Conservation (phyloP, 2,888 invertebrate genomes). For the Elmis aenea region DNA sequence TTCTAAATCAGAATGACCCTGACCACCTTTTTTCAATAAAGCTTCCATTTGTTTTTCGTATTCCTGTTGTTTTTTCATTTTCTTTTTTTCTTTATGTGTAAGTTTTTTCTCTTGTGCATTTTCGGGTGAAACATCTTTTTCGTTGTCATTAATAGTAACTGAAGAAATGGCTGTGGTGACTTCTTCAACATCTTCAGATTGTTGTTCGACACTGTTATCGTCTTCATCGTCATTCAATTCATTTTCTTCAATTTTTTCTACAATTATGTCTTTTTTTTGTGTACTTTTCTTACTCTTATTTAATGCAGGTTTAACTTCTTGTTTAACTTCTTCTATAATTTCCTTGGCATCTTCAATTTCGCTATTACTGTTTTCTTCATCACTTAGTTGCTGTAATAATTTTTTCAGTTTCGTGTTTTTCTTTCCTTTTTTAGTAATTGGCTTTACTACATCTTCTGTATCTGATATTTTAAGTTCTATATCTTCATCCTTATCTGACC, state of each 20-base stretch:
- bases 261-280: slow-evolving; percentile 12
- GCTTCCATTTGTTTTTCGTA: slow-evolving; percentile 84
- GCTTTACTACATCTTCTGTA: slow-evolving; percentile 27
- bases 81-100: slow-evolving; percentile 89
- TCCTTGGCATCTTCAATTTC: slow-evolving; percentile 48
- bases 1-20: slow-evolving; percentile 83
- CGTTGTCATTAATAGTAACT: slow-evolving; percentile 11
- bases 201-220: slow-evolving; percentile 11
- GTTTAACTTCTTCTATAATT: slow-evolving; percentile 39
- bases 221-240: slow-evolving; percentile 13
- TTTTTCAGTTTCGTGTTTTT: slow-evolving; percentile 22
- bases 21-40: slow-evolving; percentile 80
- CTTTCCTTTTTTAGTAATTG: slow-evolving; percentile 43
- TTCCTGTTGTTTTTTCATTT: slow-evolving; percentile 81
- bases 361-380: slow-evolving; percentile 16
- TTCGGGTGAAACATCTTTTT: background rate
- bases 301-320: slow-evolving; percentile 7
- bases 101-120: slow-evolving; percentile 60
- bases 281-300: slow-evolving; percentile 12
- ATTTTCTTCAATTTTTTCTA: slow-evolving; percentile 8
- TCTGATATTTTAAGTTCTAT: slow-evolving; percentile 38
- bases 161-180: slow-evolving; percentile 6
- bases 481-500: slow-evolving; percentile 29
- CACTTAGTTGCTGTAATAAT: no score
- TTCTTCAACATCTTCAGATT: slow-evolving; percentile 12